Percentiles rank a stretch among this genome's conserved stretches.
Evolutionary conservation across 2,113 vertebrate genomes (phyloP).

Genomic region (Corythoichthys haematopterus): DNA sequence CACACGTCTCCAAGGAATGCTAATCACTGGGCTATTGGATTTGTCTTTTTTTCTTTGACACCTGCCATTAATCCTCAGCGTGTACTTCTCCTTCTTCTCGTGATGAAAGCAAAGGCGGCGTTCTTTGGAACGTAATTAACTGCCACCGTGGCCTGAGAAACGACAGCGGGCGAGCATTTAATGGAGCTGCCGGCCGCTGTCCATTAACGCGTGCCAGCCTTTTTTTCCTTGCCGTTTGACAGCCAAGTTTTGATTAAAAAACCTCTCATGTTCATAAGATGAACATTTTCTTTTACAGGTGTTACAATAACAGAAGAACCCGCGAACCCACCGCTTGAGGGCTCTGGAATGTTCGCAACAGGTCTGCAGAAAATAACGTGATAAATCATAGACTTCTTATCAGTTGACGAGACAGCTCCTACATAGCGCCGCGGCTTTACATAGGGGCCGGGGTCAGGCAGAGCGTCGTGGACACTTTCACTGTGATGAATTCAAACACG

Average conservation of each 20-base stretch:
- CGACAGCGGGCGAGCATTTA: slow-evolving; percentile 49
- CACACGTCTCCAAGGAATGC: slow-evolving; percentile 50
- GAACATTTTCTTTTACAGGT: slow-evolving; percentile 29
- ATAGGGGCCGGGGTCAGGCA: too few relatives aligned
- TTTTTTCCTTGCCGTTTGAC: slow-evolving; percentile 38
- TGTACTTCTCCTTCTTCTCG: slow-evolving; percentile 7
- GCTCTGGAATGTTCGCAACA: background rate
- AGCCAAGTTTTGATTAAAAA: slow-evolving; percentile 49
- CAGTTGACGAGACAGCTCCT: too few relatives aligned
- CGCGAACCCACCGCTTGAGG: too few relatives aligned
- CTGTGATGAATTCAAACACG: too few relatives aligned
- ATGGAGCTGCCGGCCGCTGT: slow-evolving; percentile 59
- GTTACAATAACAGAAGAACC: slow-evolving; percentile 18
- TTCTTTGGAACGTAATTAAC: slow-evolving; percentile 66
- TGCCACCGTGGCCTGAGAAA: slow-evolving; percentile 57
- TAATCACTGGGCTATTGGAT: slow-evolving; percentile 60
- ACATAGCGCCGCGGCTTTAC: too few relatives aligned
- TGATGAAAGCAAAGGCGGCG: slow-evolving; percentile 38
- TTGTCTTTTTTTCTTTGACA: slow-evolving; percentile 38
- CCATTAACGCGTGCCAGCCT: slow-evolving; percentile 55
- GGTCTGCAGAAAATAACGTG: too few relatives aligned
- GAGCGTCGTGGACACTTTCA: too few relatives aligned
- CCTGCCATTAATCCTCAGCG: slow-evolving; percentile 62
- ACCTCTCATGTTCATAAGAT: slow-evolving; percentile 40
- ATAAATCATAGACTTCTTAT: too few relatives aligned